Evolutionary conservation across 2,113 vertebrate genomes (phyloP).

Genomic region (Sinosuthora webbiana): DNA sequence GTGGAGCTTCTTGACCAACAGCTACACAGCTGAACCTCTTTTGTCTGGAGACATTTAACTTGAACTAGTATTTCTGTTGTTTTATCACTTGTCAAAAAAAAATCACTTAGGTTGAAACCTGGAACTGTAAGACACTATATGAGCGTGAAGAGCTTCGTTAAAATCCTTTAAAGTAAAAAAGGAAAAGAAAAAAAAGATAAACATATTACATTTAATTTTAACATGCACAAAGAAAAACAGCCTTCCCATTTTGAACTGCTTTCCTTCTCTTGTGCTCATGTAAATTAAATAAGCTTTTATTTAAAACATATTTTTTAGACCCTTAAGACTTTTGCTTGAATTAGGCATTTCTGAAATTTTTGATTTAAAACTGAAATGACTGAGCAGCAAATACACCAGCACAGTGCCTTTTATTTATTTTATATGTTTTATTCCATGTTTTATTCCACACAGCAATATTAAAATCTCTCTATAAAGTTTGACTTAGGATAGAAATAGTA

Average conservation of each 20-base stretch:
- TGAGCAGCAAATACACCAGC: background rate
- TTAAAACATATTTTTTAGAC: constrained; percentile 45
- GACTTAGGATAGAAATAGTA: background rate
- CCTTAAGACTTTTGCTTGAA: background rate
- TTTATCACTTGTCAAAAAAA: background rate
- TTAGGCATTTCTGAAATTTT: constrained; percentile 41
- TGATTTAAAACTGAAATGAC: constrained; percentile 16
- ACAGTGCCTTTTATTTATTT: background rate
- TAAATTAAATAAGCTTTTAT: constrained; percentile 41
- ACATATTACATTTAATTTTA: background rate
- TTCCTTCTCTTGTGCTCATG: background rate
- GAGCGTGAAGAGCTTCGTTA: background rate
- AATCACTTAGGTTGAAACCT: background rate
- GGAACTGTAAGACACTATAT: background rate
- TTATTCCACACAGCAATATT: background rate
- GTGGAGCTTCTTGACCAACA: background rate
- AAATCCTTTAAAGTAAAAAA: background rate
- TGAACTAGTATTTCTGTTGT: background rate
- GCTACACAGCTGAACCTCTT: background rate
- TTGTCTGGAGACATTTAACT: background rate
- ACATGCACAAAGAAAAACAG: constrained; percentile 27
- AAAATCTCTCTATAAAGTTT: background rate
- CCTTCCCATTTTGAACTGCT: background rate
- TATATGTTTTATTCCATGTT: background rate
- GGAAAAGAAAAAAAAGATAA: too few relatives aligned